A percentile compares a stretch with the other conserved stretches of the same genome.
Evolutionary conservation across 2,113 vertebrate species (phyloP).

Genomic region (Hemiprocne comata): DNA sequence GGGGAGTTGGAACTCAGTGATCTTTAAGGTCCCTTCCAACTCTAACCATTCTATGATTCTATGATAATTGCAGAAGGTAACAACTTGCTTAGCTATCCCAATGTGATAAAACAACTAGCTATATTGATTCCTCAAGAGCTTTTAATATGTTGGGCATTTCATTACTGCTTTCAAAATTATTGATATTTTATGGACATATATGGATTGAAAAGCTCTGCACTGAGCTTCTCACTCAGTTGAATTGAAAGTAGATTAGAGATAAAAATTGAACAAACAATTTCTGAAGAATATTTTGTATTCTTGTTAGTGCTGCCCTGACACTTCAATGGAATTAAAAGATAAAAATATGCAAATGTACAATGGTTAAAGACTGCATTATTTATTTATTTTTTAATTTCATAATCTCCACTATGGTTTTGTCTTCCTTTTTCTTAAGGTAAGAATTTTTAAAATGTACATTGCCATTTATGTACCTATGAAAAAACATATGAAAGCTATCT

Average conservation of each 20-base stretch:
- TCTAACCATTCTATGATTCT: too few species aligned
- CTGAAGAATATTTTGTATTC: not conserved
- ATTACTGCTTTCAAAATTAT: conserved; percentile 62
- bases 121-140: conserved; percentile 53
- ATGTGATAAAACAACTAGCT: conserved; percentile 11
- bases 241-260: conserved; percentile 31
- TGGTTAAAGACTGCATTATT: not conserved
- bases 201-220: conserved; percentile 28
- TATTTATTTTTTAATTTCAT: not conserved
- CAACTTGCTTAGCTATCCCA: not conserved
- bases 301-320: not conserved
- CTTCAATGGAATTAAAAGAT: not conserved
- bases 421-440: not conserved
- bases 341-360: not conserved
- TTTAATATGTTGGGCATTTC: conserved; percentile 50
- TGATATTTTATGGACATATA: conserved; percentile 28
- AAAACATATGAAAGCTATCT: not conserved
- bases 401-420: not conserved
- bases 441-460: not conserved
- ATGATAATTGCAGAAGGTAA: conserved; percentile 12
- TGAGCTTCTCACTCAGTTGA: not conserved
- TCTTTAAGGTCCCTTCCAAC: too few species aligned
- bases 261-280: conserved; percentile 54
- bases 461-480: not conserved
- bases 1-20: too few species aligned